These are phyloP conservation scores for Acrocephalus kingi DNA, from an alignment of 2,113 vertebrate species.

Conservation along the genomic window DNA sequence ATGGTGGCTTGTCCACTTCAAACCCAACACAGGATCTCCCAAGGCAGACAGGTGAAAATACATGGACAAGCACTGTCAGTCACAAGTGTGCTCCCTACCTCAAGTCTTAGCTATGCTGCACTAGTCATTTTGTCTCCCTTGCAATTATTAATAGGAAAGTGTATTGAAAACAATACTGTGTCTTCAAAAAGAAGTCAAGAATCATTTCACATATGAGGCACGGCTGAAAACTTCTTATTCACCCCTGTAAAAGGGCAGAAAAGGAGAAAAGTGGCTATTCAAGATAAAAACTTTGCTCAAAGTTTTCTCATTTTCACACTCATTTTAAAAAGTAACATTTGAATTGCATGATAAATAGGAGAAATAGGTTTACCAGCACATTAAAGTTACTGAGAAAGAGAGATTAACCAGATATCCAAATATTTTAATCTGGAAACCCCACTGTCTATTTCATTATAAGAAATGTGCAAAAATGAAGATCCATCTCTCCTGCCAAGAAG, in stretches of 20 bases:
- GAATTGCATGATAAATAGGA: background rate
- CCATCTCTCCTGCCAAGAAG: background rate
- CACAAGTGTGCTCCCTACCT: background rate
- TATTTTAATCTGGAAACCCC: background rate
- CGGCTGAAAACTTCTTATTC: background rate
- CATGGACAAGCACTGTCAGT: rapidly evolving
- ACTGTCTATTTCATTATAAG: background rate
- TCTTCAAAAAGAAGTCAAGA: background rate
- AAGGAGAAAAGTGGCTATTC: background rate
- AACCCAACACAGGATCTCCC: background rate
- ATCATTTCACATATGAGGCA: background rate
- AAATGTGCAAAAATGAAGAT: background rate
- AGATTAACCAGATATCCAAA: background rate
- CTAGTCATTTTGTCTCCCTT: background rate
- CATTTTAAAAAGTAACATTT: background rate
- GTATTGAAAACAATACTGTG: background rate
- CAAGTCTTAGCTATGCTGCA: background rate
- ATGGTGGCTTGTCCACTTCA: background rate
- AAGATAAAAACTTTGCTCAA: background rate
- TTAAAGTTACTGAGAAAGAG: background rate
- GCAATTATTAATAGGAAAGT: background rate
- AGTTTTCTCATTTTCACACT: background rate
- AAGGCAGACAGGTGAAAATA: background rate
- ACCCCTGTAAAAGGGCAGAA: background rate
- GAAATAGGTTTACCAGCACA: background rate